A percentile compares a stretch with the other conserved stretches of the same genome.
phyloP scores from a whole-genome alignment of 2,113 vertebrate species.

The Procapra przewalskii region DNA sequence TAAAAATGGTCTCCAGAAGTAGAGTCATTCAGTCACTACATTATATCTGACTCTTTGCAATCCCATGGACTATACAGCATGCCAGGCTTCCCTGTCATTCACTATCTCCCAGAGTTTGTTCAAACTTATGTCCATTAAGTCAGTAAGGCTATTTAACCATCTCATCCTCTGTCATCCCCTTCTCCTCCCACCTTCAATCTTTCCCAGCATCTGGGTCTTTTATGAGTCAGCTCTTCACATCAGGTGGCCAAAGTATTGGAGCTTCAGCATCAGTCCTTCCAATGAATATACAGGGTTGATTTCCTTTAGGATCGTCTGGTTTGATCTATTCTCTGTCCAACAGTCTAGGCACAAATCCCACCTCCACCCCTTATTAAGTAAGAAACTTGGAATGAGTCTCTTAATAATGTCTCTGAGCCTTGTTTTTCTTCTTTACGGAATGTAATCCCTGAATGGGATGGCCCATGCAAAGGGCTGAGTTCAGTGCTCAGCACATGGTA shows the following conservation, averaged over 20 bases:
- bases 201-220: neutral
- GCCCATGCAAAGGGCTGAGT: too few species aligned
- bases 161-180: neutral
- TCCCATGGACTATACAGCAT: neutral
- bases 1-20: neutral
- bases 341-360: neutral
- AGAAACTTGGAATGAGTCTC: neutral
- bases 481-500: fast-evolving
- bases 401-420: neutral
- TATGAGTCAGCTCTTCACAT: neutral
- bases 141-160: neutral
- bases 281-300: neutral
- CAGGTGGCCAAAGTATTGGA: neutral
- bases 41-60: neutral
- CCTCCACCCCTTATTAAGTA: neutral
- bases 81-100: neutral
- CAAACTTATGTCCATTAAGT: neutral
- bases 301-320: neutral
- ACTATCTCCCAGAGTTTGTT: neutral
- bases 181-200: neutral
- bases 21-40: neutral
- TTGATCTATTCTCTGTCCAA: neutral
- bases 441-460: neutral
- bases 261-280: neutral
- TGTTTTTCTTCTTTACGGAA: neutral